A percentile compares a stretch with the other conserved stretches of the same genome.
These are phyloP conservation scores for Macropodus opercularis DNA, from an alignment of 2,797 vertebrate species.

Conservation along the genomic window DNA sequence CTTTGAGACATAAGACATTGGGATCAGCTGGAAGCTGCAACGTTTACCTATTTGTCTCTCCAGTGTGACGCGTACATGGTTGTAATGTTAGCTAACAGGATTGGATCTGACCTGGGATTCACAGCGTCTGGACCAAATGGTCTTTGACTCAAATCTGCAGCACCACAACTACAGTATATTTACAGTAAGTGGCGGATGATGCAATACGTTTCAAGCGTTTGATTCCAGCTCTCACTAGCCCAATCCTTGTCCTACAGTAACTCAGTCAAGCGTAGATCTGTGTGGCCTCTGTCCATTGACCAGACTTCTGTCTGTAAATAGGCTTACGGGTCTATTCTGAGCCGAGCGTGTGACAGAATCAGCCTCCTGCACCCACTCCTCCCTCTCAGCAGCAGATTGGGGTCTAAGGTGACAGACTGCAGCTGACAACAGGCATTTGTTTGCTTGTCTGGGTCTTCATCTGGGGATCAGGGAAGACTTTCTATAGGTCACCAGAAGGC, in stretches of 20 bases:
- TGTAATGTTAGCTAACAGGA: conserved; percentile 2
- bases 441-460: neutral
- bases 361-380: conserved; percentile 21
- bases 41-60: neutral
- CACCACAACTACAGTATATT: neutral
- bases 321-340: conserved; percentile 79
- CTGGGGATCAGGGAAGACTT: neutral
- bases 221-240: conserved; percentile 30
- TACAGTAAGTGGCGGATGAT: too few relatives aligned
- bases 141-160: neutral
- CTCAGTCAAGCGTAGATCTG: conserved; percentile 26
- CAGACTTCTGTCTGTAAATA: conserved; percentile 67
- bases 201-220: too few relatives aligned
- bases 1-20: too few relatives aligned
- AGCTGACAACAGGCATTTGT: neutral
- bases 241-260: conserved; percentile 20
- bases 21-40: too few relatives aligned
- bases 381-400: conserved; percentile 18
- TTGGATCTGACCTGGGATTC: conserved; percentile 6
- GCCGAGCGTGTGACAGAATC: conserved; percentile 38
- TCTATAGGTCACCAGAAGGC: neutral
- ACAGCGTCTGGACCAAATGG: neutral
- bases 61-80: neutral
- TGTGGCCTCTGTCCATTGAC: conserved; percentile 45
- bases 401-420: conserved; percentile 37